These are phyloP conservation scores for Barbus barbus DNA, from an alignment of 2,113 vertebrate genomes.

Conservation along the genomic window DNA sequence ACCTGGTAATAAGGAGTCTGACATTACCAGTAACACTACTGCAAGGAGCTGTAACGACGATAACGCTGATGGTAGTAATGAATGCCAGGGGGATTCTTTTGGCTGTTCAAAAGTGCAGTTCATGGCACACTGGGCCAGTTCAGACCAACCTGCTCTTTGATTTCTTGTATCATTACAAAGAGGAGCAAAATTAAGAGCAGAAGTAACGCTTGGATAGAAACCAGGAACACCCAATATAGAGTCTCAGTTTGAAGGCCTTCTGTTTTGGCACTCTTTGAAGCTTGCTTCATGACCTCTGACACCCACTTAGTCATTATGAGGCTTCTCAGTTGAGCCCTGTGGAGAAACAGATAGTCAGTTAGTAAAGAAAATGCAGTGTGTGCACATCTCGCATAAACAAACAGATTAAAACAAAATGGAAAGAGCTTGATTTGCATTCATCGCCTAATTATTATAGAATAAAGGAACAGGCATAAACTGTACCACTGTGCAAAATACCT, in stretches of 20 bases:
- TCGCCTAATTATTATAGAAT: background rate
- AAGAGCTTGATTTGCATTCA: background rate
- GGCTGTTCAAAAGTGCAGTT: constrained; percentile 59
- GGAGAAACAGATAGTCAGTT: constrained; percentile 30
- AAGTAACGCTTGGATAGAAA: constrained; percentile 1
- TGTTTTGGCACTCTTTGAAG: constrained; percentile 21
- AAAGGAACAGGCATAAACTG: background rate
- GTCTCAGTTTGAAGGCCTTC: constrained; percentile 13
- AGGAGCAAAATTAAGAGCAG: constrained; percentile 28
- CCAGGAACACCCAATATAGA: constrained; percentile 27
- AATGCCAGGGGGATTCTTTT: constrained; percentile 51
- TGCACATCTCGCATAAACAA: background rate
- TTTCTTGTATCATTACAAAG: constrained; percentile 18
- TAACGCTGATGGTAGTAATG: background rate
- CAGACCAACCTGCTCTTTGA: background rate
- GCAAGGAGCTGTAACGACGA: constrained; percentile 9
- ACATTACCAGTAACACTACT: background rate
- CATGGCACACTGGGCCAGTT: constrained; percentile 64
- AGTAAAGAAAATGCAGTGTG: background rate
- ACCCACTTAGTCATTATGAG: constrained; percentile 81
- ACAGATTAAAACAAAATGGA: background rate
- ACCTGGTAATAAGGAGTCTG: background rate
- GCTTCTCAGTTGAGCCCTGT: constrained; percentile 86
- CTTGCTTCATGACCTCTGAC: constrained; percentile 38
- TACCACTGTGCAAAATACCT: too few relatives aligned